Conservation (phyloP, 2,888 invertebrate genomes). For the Endotricha flammealis region DNA sequence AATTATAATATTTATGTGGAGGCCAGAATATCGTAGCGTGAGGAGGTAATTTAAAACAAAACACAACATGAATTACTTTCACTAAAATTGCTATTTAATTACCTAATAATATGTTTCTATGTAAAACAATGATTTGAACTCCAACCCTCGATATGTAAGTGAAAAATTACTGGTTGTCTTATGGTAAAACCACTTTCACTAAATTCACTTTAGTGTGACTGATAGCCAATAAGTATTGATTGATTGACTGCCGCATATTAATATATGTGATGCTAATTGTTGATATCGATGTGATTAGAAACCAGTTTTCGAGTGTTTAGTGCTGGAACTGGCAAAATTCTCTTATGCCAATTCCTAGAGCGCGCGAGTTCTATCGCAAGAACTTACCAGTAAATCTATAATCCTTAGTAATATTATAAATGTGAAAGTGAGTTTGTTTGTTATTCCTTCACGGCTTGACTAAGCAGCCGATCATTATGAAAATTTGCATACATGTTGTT, state of each 20-base stretch:
- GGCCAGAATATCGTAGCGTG: too few relatives aligned
- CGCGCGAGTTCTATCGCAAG: too few relatives aligned
- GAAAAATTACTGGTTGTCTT: constrained; percentile 7
- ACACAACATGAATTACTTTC: too few relatives aligned
- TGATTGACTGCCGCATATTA: constrained; percentile 13
- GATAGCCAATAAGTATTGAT: constrained; percentile 2
- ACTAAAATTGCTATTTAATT: not conserved
- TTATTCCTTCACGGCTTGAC: too few relatives aligned
- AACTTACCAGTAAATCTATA: too few relatives aligned
- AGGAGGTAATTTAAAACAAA: not conserved
- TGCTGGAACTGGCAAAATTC: not conserved
- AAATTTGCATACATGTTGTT: too few relatives aligned
- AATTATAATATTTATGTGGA: too few relatives aligned
- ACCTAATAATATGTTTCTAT: not conserved
- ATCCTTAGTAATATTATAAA: too few relatives aligned
- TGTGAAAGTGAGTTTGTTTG: too few relatives aligned
- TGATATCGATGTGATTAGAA: too few relatives aligned
- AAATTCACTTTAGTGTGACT: constrained; percentile 5
- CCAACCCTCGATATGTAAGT: constrained; percentile 5
- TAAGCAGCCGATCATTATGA: too few relatives aligned
- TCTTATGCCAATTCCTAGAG: too few relatives aligned
- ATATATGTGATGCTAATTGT: constrained; percentile 32
- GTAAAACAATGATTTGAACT: constrained; percentile 5
- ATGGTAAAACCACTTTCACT: constrained; percentile 5
- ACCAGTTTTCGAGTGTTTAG: not conserved